A percentile compares a stretch with the other conserved stretches of the same genome.
phyloP scores from a whole-genome alignment of 1,140 invertebrate genomes.

The Macrosteles quadrilineatus region DNA sequence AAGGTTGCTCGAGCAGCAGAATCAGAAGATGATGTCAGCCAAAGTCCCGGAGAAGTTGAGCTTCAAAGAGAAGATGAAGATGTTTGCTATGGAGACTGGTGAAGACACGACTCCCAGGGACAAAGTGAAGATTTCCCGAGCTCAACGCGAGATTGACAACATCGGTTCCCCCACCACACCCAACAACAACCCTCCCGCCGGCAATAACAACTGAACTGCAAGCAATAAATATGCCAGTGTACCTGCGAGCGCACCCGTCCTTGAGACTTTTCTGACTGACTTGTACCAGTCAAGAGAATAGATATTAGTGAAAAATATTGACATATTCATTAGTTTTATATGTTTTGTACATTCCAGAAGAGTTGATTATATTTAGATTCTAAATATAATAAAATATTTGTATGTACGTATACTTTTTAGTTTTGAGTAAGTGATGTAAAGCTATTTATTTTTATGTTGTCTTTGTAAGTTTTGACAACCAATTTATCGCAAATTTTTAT shows the following conservation, averaged over 20 bases:
- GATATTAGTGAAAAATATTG: not conserved
- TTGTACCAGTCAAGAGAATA: not conserved
- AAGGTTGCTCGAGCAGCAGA: constrained; percentile 75
- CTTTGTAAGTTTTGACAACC: not conserved
- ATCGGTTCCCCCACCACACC: constrained; percentile 55
- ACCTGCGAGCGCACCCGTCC: too few relatives aligned
- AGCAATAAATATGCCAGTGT: too few relatives aligned
- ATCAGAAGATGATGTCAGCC: constrained; percentile 65
- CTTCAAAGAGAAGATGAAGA: constrained; percentile 96
- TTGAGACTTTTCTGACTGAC: too few relatives aligned
- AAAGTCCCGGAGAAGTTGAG: constrained; percentile 80
- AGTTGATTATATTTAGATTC: not conserved
- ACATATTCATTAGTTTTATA: not conserved
- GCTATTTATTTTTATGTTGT: not conserved
- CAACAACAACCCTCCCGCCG: constrained; percentile 46
- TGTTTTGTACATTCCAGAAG: not conserved
- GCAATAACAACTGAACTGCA: not conserved
- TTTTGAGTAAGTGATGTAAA: not conserved
- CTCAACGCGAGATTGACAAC: constrained; percentile 87
- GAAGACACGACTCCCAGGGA: constrained; percentile 85
- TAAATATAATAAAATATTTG: not conserved
- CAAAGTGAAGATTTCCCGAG: constrained; percentile 91
- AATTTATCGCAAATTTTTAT: not conserved
- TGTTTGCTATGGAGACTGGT: constrained; percentile 92
- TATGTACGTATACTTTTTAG: not conserved